Evolutionary conservation across 2,888 invertebrate genomes (phyloP).

Genomic region (Callyntrura guangdongensis): DNA sequence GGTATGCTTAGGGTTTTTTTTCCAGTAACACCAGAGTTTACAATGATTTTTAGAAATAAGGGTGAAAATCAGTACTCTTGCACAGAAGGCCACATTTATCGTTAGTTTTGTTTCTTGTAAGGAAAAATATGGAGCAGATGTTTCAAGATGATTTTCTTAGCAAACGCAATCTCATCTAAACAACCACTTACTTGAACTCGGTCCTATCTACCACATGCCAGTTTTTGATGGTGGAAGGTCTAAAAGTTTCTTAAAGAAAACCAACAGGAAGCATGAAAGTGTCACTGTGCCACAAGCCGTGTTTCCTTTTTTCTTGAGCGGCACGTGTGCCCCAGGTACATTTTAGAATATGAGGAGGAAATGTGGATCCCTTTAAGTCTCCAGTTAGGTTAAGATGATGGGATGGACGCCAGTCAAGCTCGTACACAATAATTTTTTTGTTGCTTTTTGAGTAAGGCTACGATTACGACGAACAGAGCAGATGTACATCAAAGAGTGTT

Average conservation of each 20-base stretch:
- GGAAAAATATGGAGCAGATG: constrained; percentile 43
- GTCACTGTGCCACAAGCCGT: constrained; percentile 72
- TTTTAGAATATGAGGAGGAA: constrained; percentile 4
- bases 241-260: constrained; percentile 1
- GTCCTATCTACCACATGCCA: constrained; percentile 72
- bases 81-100: neutral
- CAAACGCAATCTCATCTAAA: neutral
- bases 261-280: constrained; percentile 70
- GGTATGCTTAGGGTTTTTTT: too few species aligned
- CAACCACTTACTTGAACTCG: constrained; percentile 35
- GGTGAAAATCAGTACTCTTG: constrained; percentile 30
- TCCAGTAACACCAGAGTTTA: too few species aligned
- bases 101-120: constrained; percentile 51
- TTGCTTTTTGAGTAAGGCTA: neutral
- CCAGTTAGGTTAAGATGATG: neutral
- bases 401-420: constrained; percentile 22
- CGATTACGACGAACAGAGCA: constrained; percentile 22
- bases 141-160: constrained; percentile 16
- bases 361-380: constrained; percentile 63
- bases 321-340: constrained; percentile 70
- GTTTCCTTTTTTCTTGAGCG: constrained; percentile 38
- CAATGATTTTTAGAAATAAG: too few species aligned
- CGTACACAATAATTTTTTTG: neutral
- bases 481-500: constrained; percentile 17
- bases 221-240: constrained; percentile 39